Evolutionary conservation across 2,797 vertebrate genomes (phyloP), one percentile per base, ranked within the genome.

Genomic region (Clarias platycephalus): DNA sequence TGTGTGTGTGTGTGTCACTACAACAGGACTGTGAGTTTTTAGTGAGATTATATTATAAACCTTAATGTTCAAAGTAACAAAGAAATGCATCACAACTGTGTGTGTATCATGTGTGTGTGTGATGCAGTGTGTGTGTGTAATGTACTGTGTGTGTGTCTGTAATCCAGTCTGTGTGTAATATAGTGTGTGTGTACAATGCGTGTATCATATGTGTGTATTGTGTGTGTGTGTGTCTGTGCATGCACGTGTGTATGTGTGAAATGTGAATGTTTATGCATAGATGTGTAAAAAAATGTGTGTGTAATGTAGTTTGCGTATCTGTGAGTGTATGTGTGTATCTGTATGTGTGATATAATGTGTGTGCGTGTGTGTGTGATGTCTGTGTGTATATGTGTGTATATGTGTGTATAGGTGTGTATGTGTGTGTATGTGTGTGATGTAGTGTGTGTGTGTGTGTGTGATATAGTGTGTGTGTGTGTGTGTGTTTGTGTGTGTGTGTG

Each of bases 341-440:
- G n/a, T n/a, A n/a, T n/a, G 66, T 20, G 6, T 31, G 28, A 16
- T 8, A 0, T 0, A 40, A 7, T 40, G 16, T 34, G 18, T 20
- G 18, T 40, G 34, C 40, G 18, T 40, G 31, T 70, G 67, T 40
- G 67, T 40, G 20, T 40, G 67, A 37, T 70, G 67, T 37, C 18
- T 37, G 2, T 20, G 1, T 37, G 31, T 37, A 26, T 37, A 18
- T 71, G 40, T 71, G 22, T 71, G 22, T n/a, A 22, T 71, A 22
- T 71, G 22, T 49, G 24, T 71, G 70, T 71, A 10, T n/a, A n/a
- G n/a, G n/a, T n/a, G n/a, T n/a, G n/a, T n/a, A n/a, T n/a, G n/a
- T 71, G 70, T 71, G 70, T 49, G 40, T 49, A 22, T 72, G 9
- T n/a, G 70, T 72, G 24, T 72, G n/a, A 12, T 71, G 68, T 71